A percentile compares a stretch with the other conserved stretches of the same genome.
Conservation (phyloP, 30 jellyfish, hydroid and myxozoan species). For the Rhopilema esculentum region DNA sequence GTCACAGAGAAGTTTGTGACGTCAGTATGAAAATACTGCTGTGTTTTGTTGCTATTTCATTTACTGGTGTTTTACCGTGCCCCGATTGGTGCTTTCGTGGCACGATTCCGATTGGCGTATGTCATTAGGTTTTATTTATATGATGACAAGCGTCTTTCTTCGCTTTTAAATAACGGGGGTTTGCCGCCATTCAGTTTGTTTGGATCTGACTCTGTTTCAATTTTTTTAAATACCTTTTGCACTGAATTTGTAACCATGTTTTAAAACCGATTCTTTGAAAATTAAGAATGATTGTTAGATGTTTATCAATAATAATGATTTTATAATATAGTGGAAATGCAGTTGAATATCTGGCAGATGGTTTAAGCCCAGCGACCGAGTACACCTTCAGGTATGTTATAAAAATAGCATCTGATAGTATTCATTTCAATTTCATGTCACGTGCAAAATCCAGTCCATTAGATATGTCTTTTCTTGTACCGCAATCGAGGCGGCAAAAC, state of each 20-base stretch:
- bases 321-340: conserved; percentile 69
- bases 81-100: too few species aligned
- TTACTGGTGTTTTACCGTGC: not conserved
- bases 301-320: not conserved
- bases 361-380: conserved; percentile 81
- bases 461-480: not conserved
- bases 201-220: too few species aligned
- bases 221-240: too few species aligned
- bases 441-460: not conserved
- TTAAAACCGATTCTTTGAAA: too few species aligned
- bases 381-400: conserved; percentile 82
- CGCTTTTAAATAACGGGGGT: too few species aligned
- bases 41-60: not conserved
- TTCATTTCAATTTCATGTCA: not conserved
- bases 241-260: too few species aligned
- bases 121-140: not conserved
- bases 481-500: too few species aligned
- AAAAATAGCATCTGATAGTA: not conserved
- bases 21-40: too few species aligned
- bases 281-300: too few species aligned
- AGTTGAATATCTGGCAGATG: conserved; percentile 50
- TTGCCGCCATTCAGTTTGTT: too few species aligned
- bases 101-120: too few species aligned
- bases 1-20: not conserved
- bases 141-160: too few species aligned